Conservation (phyloP, 2,797 vertebrate species). For the Meda fulgida region DNA sequence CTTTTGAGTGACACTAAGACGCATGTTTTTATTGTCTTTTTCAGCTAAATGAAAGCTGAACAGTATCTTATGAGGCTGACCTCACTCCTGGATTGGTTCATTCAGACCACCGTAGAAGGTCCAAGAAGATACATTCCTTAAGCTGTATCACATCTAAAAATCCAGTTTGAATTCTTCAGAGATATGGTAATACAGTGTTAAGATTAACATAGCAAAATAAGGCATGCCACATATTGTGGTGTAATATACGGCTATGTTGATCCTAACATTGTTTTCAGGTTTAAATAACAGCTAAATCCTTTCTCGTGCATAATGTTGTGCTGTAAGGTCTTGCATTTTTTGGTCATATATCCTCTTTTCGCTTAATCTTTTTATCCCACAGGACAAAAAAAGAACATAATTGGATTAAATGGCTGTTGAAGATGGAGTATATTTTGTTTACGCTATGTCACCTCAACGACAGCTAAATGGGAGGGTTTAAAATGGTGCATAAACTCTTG, state of each 20-base stretch:
- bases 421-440: constrained; percentile 33
- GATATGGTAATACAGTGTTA: constrained; percentile 7
- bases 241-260: constrained; percentile 6
- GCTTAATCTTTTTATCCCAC: constrained; percentile 30
- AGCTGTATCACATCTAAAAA: constrained; percentile 3
- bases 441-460: constrained; percentile 6
- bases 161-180: constrained; percentile 17
- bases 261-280: constrained; percentile 10
- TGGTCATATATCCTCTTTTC: constrained; percentile 13
- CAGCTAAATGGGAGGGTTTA: constrained; percentile 16
- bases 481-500: constrained; percentile 14
- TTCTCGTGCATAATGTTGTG: constrained; percentile 2
- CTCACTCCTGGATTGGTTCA: constrained; percentile 26
- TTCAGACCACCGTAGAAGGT: constrained; percentile 24
- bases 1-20: neutral
- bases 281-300: constrained; percentile 17
- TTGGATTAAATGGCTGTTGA: constrained; percentile 39
- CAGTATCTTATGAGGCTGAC: constrained; percentile 14
- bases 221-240: constrained; percentile 9
- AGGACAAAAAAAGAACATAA: constrained; percentile 36
- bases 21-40: constrained; percentile 40
- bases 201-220: neutral
- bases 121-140: neutral
- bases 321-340: constrained; percentile 8
- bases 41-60: constrained; percentile 45